A percentile compares a stretch with the other conserved stretches of the same genome.
These are phyloP conservation scores for Xenopus petersii DNA, from an alignment of 2,797 vertebrate genomes.

Conservation along the genomic window DNA sequence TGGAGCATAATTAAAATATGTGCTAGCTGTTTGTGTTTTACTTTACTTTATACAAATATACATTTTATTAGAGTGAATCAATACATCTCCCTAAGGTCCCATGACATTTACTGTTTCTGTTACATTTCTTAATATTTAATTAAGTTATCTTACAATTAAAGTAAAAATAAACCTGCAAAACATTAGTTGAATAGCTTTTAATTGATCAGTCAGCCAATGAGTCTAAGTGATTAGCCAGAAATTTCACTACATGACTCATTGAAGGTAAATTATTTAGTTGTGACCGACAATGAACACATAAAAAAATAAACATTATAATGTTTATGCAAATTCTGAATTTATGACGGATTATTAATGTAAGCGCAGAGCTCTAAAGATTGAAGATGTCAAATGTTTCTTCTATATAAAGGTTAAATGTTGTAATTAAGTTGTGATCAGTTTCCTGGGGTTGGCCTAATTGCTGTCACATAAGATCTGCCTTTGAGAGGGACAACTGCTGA, in stretches of 20 bases:
- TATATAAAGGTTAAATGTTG: slow-evolving; percentile 15
- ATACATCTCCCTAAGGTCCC: too few species aligned
- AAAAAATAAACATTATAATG: background rate
- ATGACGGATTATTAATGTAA: background rate
- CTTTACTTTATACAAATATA: too few species aligned
- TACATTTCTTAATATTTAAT: too few species aligned
- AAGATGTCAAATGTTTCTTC: slow-evolving; percentile 1
- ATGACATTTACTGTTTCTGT: too few species aligned
- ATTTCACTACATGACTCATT: background rate
- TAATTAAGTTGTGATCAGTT: slow-evolving; percentile 11
- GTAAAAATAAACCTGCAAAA: background rate
- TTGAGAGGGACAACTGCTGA: slow-evolving; percentile 13
- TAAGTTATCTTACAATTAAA: too few species aligned
- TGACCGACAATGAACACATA: background rate
- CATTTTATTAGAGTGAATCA: too few species aligned
- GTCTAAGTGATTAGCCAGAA: background rate
- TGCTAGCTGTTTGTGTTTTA: too few species aligned
- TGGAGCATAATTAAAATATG: too few species aligned
- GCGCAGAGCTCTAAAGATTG: background rate
- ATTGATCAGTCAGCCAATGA: background rate
- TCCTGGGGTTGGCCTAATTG: slow-evolving; percentile 22
- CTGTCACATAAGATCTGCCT: slow-evolving; percentile 12
- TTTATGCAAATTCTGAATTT: background rate
- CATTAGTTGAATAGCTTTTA: background rate
- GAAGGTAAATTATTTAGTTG: background rate